Evolutionary conservation across 2,797 vertebrate genomes (phyloP), one percentile per base, ranked within the genome.

Genomic region (Mus minutoides): DNA sequence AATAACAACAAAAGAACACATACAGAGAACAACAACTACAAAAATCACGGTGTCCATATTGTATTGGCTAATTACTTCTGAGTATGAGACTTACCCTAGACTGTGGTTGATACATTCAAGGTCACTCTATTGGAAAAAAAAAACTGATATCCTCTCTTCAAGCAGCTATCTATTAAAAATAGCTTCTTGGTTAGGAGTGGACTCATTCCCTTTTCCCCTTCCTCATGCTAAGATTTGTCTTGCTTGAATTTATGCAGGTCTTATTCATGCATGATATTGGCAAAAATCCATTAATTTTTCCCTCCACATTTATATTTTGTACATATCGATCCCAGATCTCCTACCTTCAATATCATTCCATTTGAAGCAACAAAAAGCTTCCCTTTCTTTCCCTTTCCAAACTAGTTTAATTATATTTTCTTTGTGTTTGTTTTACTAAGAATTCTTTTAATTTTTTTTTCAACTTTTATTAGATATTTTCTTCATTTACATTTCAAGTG

Each of bases 381-480:
- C 3, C 2, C 58, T 49, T 31, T 78, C 26, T 69, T 21, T 2
- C 46, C 21, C 64, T 14, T 6, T 3, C 19, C 3, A 7, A 83
- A 37, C 19, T 89, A 71, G 69, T 9, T 67, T 24, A 78, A 82
- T 92, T 92, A 62, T 64, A 75, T 79, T 69, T 34, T 69, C 64
- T 78, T 93, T 91, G 2, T 75, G 82, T 84, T 95, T 29, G 2
- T 69, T 69, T 29, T 40, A 12, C 26, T 88, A 92, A 78, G 12
- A 80, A 10, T 77, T 96, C 77, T 90, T 88, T 94, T 79, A 58
- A 58, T 83, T 46, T n/a, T n/a, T n/a, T n/a, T n/a, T n/a, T n/a
- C n/a, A n/a, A n/a, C n/a, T n/a, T n/a, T n/a, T n/a, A n/a, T n/a
- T n/a, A n/a, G n/a, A n/a, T n/a, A n/a, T n/a, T n/a, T n/a, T n/a